Conservation (phyloP, 1,140 invertebrate genomes). For the Muscidifurax raptorellus region DNA sequence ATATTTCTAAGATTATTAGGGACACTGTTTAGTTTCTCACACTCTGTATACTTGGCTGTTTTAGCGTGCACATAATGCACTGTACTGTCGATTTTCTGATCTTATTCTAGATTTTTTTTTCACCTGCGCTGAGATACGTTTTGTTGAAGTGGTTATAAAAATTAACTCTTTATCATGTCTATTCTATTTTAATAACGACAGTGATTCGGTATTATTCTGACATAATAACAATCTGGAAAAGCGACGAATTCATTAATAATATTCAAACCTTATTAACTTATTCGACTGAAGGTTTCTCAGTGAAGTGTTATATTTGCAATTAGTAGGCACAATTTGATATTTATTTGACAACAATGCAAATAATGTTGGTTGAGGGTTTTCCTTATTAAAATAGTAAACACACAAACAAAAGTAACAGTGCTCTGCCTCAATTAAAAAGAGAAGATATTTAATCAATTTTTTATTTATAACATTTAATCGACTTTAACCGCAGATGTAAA, state of each 20-base stretch:
- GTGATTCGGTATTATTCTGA: not conserved
- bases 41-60: not conserved
- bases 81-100: not conserved
- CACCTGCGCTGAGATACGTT: not conserved
- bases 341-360: conserved; percentile 8
- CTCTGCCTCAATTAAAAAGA: conserved; percentile 31
- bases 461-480: conserved; percentile 41
- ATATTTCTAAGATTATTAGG: not conserved
- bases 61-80: conserved; percentile 28
- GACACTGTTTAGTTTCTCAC: not conserved
- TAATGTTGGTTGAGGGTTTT: conserved; percentile 49
- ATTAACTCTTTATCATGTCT: not conserved
- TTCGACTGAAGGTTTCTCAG: not conserved
- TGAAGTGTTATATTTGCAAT: conserved; percentile 13
- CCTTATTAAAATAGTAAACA: conserved; percentile 26
- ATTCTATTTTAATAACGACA: not conserved
- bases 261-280: not conserved
- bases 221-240: too few species aligned
- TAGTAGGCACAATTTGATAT: conserved; percentile 8
- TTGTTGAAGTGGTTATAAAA: not conserved
- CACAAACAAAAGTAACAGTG: conserved; percentile 40
- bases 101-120: not conserved
- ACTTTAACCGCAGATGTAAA: conserved; percentile 31
- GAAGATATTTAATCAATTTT: conserved; percentile 28
- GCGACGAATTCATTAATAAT: not conserved